phyloP scores from a whole-genome alignment of 2,888 invertebrate species.

The Pocota personata region DNA sequence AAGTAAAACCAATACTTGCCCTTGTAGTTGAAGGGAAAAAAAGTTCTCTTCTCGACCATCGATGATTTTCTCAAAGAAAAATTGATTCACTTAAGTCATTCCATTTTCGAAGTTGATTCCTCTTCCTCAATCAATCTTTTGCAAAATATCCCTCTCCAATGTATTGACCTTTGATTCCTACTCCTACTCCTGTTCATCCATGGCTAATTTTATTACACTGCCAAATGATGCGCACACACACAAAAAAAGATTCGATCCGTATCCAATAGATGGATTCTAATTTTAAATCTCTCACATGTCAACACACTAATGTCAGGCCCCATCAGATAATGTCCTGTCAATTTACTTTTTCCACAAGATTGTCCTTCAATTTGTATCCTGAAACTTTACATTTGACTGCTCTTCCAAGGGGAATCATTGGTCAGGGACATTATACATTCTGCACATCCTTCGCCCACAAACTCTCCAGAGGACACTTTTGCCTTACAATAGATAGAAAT shows the following conservation, averaged over 20 bases:
- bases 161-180: conserved; percentile 29
- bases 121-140: neutral
- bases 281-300: conserved; percentile 53
- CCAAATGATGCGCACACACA: conserved; percentile 40
- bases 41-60: too few relatives aligned
- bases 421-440: conserved; percentile 12
- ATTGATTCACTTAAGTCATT: neutral
- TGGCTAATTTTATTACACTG: conserved; percentile 28
- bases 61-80: neutral
- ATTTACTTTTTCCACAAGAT: conserved; percentile 14
- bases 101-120: neutral
- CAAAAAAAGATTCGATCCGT: neutral
- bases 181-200: neutral
- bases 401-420: neutral
- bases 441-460: neutral
- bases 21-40: too few relatives aligned
- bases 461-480: neutral
- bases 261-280: conserved; percentile 49
- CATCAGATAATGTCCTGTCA: conserved; percentile 59
- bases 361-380: conserved; percentile 5
- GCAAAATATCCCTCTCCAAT: neutral
- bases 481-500: neutral
- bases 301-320: conserved; percentile 35
- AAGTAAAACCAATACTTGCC: too few relatives aligned
- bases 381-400: neutral